Base-by-base conservation (phyloP, 1,140 invertebrate genomes). In the Zaprionus nigranus region DNA sequence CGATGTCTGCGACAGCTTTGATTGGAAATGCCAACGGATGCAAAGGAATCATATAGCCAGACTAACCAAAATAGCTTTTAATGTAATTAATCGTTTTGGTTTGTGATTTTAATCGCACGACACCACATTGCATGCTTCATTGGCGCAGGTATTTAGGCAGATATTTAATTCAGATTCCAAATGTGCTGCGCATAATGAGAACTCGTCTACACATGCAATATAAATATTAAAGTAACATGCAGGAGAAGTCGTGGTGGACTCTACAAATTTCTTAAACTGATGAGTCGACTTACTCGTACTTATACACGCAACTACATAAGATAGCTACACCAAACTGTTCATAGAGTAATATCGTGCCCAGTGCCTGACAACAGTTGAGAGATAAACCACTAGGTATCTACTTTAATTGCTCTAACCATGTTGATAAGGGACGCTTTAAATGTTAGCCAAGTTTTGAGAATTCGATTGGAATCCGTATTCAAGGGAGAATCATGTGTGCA, bases 81-180 rank as follows among this genome's bases (percentile, higher is more conserved):
- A n/a, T 56, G 22, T 56, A 56, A 56, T 56, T 56, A 56, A 28
- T 13, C 26, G 15, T 56, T 56, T 24, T 22, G 15, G 15, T 49
- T n/a, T 40, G 2, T 17, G 46, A 4, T 7, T 36, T 15, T 3
- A 0, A 63, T 63, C 61, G 20, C 28, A 15, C 2, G 3, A 0
- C 2, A 11, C 3, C 2, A 9, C 6, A 46, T n/a, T n/a, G 43
- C 43, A 51, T 15, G 46, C 28, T 24, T 36, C 28, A 64, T 5
- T 54, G 28, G 4, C 24, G 30, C 13, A 34, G 17, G 6, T n/a
- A 24, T 53, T 49, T 51, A 34, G 2, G 20, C n/a, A 12, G 56
- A 24, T 58, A 4, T 5, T 17, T 40, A 7, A 40, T 22, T 15
- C 28, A 36, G 6, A 6, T 20, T 65, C 11, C 12, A 6, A n/a